Base-by-base conservation (phyloP, 2,888 invertebrate species). In the Mylabris sibirica region DNA sequence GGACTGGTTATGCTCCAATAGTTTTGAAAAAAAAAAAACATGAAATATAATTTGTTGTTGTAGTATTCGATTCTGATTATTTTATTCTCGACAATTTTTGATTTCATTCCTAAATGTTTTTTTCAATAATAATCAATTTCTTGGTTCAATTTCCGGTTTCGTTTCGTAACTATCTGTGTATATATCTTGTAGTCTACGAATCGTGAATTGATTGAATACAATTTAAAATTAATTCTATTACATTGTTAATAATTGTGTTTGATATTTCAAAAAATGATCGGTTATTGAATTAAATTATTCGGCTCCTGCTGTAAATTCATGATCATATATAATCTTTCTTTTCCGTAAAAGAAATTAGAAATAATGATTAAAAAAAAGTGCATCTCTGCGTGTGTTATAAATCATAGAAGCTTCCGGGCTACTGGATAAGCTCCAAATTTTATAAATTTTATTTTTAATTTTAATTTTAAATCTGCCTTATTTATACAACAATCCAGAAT, bases 21-120 rank as follows among this genome's bases (percentile, higher is more conserved):
- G 49, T 22, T 53, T 44, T 22, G n/a, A n/a, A n/a, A n/a, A n/a
- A n/a, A n/a, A n/a, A 20, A 53, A 53, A 53, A 53, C 49, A 22
- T 53, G 20, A 22, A 44, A 44, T 17, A 53, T 22, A 22, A 53
- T 22, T 53, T 53, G 11, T 53, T 53, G 11, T 30, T 30, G 30
- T 30, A 30, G 22, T 53, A 9, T 53, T 53, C 20, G 49, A 53
- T 53, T 20, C 49, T 9, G 49, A 20, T 11, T 22, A 22, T 22
- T 44, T 53, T 22, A 53, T 53, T 11, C n/a, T 41, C 41, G 2
- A 41, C 17, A 49, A 11, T 3, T 20, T 49, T 53, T n/a, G 49
- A 53, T 20, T 53, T 53, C 20, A 22, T 53, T 53, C 20, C 49
- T 11, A 53, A 44, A 44, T 44, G 3, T n/a, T 17, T 44, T 17